A percentile compares a stretch with the other conserved stretches of the same genome.
These are phyloP conservation scores for Lemur catta DNA, from an alignment of 2,797 vertebrate species.

Conservation along the genomic window DNA sequence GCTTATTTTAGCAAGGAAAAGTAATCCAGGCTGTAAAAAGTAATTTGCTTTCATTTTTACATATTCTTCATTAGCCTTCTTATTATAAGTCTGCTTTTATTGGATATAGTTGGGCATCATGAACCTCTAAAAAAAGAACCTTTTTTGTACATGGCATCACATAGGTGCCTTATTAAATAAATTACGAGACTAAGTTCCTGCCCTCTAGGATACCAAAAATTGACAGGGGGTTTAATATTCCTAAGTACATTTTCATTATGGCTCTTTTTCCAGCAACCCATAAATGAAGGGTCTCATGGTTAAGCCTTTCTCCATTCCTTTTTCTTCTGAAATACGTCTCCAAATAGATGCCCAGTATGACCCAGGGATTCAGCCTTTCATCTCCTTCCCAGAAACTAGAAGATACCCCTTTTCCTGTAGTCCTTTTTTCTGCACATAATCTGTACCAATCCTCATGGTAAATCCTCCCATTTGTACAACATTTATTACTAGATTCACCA, in stretches of 20 bases:
- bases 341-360: neutral
- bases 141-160: slow-evolving; percentile 12
- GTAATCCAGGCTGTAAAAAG: slow-evolving; percentile 50
- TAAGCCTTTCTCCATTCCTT: neutral
- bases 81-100: slow-evolving; percentile 49
- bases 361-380: neutral
- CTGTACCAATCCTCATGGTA: neutral
- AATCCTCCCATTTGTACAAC: neutral
- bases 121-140: neutral
- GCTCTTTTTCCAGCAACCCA: neutral
- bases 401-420: neutral
- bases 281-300: neutral
- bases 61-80: slow-evolving; percentile 40
- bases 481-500: neutral
- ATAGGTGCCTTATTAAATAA: slow-evolving; percentile 30
- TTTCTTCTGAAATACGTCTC: neutral
- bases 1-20: slow-evolving; percentile 59
- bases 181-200: slow-evolving; percentile 38
- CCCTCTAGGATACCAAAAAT: neutral
- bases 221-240: slow-evolving; percentile 34
- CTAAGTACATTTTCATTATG: slow-evolving; percentile 32
- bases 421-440: neutral
- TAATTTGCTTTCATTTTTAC: slow-evolving; percentile 50
- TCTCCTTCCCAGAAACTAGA: neutral
- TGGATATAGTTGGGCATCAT: slow-evolving; percentile 1